A percentile compares a stretch with the other conserved stretches of the same genome.
Evolutionary conservation across 2,797 vertebrate genomes (phyloP).

Genomic region (Dallia pectoralis): DNA sequence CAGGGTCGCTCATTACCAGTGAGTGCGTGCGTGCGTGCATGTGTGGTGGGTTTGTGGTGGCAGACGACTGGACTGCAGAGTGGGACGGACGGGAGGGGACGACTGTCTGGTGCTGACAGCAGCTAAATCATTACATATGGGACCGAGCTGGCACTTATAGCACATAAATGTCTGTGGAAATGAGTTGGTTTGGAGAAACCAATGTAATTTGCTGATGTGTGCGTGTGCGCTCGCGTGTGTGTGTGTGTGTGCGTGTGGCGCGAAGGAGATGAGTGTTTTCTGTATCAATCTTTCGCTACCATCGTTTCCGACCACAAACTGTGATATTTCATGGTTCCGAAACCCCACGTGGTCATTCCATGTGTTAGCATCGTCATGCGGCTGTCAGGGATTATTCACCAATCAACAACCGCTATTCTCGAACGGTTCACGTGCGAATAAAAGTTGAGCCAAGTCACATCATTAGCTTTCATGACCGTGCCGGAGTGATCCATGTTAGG

Average conservation of each 20-base stretch:
- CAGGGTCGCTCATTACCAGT: constrained; percentile 50
- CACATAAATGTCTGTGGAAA: constrained; percentile 64
- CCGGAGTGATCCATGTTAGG: background rate
- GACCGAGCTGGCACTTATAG: constrained; percentile 67
- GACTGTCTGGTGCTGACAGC: constrained; percentile 52
- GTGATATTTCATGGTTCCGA: constrained; percentile 29
- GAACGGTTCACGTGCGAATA: background rate
- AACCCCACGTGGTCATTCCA: constrained; percentile 14
- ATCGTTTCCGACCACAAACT: constrained; percentile 24
- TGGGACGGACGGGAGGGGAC: constrained; percentile 26
- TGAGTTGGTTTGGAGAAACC: constrained; percentile 46
- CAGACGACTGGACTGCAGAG: constrained; percentile 24
- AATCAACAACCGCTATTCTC: background rate
- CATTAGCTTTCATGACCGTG: background rate
- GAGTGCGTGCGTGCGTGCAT: constrained; percentile 11
- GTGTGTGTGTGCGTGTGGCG: too few species aligned
- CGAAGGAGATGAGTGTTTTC: constrained; percentile 20
- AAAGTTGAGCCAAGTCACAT: constrained; percentile 17
- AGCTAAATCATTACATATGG: constrained; percentile 64
- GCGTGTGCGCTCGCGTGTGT: constrained; percentile 6
- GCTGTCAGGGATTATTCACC: background rate
- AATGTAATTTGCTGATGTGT: constrained; percentile 31
- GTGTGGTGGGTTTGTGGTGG: constrained; percentile 25
- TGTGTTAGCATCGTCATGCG: background rate
- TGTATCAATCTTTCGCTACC: constrained; percentile 22